phyloP scores from a whole-genome alignment of 2,113 vertebrate species.

The Motacilla alba region DNA sequence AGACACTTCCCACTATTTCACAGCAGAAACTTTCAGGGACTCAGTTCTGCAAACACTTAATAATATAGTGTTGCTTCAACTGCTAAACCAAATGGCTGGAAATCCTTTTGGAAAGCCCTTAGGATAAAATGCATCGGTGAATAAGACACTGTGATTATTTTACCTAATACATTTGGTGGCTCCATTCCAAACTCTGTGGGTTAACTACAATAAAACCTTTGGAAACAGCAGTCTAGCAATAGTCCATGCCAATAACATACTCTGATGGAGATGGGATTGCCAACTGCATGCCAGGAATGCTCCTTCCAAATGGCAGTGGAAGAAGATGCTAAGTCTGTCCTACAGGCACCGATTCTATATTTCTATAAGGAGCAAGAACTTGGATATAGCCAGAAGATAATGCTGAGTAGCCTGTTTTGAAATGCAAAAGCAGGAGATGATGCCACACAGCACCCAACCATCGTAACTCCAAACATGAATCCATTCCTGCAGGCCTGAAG shows the following conservation, averaged over 20 bases:
- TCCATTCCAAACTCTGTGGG: background rate
- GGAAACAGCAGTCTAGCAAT: background rate
- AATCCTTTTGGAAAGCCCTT: background rate
- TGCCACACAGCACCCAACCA: background rate
- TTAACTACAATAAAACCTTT: constrained; percentile 4
- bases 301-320: background rate
- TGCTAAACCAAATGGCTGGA: background rate
- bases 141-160: background rate
- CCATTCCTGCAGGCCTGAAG: background rate
- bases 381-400: background rate
- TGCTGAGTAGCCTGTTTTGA: background rate
- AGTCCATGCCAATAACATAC: background rate
- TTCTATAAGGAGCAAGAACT: background rate
- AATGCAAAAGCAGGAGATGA: background rate
- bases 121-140: background rate
- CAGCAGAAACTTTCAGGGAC: background rate
- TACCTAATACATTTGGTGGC: background rate
- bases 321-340: background rate
- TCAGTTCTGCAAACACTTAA: background rate
- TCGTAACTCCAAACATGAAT: accelerated
- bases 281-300: background rate
- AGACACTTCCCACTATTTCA: constrained; percentile 23
- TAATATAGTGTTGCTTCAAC: background rate
- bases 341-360: background rate
- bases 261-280: background rate